These are phyloP conservation scores for Oncorhynchus masou DNA, from an alignment of 2,113 vertebrate species.

Conservation along the genomic window DNA sequence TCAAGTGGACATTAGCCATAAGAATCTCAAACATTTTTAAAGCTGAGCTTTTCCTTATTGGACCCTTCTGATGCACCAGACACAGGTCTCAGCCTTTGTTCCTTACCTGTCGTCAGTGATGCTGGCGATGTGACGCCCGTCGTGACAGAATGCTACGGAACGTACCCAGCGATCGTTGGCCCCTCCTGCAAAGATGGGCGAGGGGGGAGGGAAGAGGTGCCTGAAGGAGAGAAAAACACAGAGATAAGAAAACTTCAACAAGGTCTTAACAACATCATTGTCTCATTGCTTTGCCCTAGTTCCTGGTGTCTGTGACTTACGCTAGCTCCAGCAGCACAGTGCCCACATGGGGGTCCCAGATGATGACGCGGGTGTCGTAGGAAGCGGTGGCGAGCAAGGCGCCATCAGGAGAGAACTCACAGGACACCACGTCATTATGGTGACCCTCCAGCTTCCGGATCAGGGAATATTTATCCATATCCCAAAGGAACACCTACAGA, in stretches of 20 bases:
- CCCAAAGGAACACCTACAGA: constrained; percentile 94
- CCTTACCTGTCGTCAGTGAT: constrained; percentile 91
- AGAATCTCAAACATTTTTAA: background rate
- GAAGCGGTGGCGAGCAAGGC: constrained; percentile 96
- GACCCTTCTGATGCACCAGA: background rate
- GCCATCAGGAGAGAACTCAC: constrained; percentile 98
- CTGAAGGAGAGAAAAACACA: constrained; percentile 58
- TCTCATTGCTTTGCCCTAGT: background rate
- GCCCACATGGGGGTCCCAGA: constrained; percentile 91
- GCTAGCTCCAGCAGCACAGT: constrained; percentile 86
- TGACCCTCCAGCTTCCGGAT: constrained; percentile 92
- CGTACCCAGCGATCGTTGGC: constrained; percentile 97
- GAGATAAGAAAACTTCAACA: background rate
- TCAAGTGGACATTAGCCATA: no score
- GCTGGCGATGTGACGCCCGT: constrained; percentile 89
- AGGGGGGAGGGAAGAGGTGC: constrained; percentile 93
- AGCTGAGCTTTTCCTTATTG: background rate
- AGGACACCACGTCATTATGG: constrained; percentile 97
- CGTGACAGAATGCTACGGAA: constrained; percentile 90
- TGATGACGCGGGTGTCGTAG: constrained; percentile 89
- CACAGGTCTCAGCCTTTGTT: background rate
- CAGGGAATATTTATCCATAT: constrained; percentile 94
- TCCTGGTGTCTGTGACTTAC: constrained; percentile 62
- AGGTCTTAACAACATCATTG: background rate
- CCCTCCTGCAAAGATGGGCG: constrained; percentile 96